Percentiles rank a stretch among this genome's conserved stretches.
Conservation (phyloP, 1,140 invertebrate genomes). For the Ceratina calcarata region DNA sequence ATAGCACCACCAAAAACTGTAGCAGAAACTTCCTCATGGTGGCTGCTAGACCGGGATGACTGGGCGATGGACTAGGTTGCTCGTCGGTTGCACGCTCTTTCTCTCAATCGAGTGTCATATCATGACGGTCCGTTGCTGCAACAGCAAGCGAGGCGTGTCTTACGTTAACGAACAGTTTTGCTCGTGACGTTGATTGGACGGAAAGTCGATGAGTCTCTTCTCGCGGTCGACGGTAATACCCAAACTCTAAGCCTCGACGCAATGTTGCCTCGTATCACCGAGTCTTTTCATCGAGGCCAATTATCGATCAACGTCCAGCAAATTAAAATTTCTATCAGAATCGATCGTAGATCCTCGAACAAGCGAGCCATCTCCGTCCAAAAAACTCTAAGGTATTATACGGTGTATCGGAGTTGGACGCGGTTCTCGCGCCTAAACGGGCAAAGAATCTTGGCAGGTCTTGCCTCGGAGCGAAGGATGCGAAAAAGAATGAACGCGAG, state of each 20-base stretch:
- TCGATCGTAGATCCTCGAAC: background rate
- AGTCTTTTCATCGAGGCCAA: background rate
- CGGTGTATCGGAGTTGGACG: conserved; percentile 17
- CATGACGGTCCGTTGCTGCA: conserved; percentile 57
- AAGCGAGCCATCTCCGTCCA: too few species aligned
- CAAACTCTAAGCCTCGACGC: too few species aligned
- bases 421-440: conserved; percentile 42
- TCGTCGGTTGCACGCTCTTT: conserved; percentile 53
- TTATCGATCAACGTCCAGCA: background rate
- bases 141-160: conserved; percentile 39
- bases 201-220: conserved; percentile 29
- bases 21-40: conserved; percentile 70
- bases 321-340: background rate
- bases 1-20: conserved; percentile 68
- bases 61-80: background rate
- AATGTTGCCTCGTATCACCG: background rate
- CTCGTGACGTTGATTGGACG: conserved; percentile 41
- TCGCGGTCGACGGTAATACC: background rate
- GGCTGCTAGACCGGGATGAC: too few species aligned
- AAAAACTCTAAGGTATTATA: background rate
- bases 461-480: conserved; percentile 23
- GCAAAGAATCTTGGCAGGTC: background rate
- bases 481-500: conserved; percentile 48
- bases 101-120: conserved; percentile 59
- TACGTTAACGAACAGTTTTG: conserved; percentile 51